Conservation (phyloP, 2,113 vertebrate genomes). For the Ibidorhyncha struthersii region DNA sequence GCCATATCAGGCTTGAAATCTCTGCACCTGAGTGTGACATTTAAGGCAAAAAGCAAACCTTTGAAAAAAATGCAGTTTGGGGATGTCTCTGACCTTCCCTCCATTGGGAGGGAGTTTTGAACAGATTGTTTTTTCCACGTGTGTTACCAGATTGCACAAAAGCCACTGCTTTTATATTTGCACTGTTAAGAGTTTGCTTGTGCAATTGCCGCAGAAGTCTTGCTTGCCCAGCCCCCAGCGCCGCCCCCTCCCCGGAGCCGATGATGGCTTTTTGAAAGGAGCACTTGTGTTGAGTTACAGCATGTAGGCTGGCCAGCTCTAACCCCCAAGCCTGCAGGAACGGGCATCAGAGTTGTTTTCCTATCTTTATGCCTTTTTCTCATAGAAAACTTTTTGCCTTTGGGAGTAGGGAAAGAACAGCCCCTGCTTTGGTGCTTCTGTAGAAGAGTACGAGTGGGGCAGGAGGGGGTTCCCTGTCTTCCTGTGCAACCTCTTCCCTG, state of each 20-base stretch:
- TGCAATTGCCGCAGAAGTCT: neutral
- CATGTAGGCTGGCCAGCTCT: neutral
- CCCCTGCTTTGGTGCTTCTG: neutral
- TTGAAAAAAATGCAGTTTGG: neutral
- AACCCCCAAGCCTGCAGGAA: neutral
- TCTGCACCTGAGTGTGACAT: neutral
- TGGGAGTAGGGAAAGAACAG: neutral
- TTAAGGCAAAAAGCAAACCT: neutral
- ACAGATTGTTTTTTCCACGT: neutral
- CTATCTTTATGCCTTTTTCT: neutral
- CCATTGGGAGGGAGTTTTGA: neutral
- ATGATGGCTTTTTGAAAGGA: neutral
- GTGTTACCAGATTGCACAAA: neutral
- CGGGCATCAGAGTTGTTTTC: neutral
- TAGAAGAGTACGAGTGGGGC: too few species aligned
- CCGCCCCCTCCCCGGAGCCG: fast-evolving
- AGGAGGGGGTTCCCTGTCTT: fast-evolving
- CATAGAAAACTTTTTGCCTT: neutral
- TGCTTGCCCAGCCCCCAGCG: neutral
- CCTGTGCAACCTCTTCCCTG: neutral
- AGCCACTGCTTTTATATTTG: neutral
- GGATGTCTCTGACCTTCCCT: neutral
- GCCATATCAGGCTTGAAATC: neutral
- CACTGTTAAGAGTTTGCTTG: neutral
- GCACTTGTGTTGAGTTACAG: neutral